Base-by-base conservation (phyloP, 2,113 vertebrate genomes). In the Craseonycteris thonglongyai region DNA sequence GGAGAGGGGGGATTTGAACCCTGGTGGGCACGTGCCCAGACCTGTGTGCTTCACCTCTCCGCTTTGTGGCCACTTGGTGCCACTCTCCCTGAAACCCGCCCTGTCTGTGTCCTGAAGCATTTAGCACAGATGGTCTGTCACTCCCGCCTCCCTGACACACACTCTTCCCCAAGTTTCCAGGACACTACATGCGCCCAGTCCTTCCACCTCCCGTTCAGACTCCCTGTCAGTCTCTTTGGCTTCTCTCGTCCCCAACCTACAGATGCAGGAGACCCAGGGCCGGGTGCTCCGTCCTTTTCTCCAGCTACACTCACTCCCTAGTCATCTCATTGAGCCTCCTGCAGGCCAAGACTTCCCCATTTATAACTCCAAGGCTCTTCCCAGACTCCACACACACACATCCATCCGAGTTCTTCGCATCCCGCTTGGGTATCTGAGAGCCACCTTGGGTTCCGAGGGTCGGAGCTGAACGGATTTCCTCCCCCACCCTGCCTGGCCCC, bases 111-210 rank as follows among this genome's bases (percentile, higher is more conserved):
- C 49, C 58, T 51, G 26, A 38, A 30, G 33, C 42, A 8, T 26
- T n/a, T 4, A 26, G 10, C 13, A 8, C 5, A 2, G 68, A 0
- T 26, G 28, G 10, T 15, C n/a, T n/a, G n/a, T n/a, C 33, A 16
- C 42, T 42, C 21, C 11, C n/a, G 45, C 14, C 49, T 68, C 30
- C 81, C 33, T 21, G 40, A 5, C 40, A 15, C 7, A 19, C 7
- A 35, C 13, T 69, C 65, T 65, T 65, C 71, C 40, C 19, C 15
- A 2, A 18, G 19, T 22, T 81, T 51, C 68, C 0, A 7, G 13
- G 75, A 30, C 33, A 47, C 56, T 24, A 16, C 0, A 0, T 35
- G n/a, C 1, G 15, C 59, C 22, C 3, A 0, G n/a, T 38, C 47
- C n/a, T 22, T n/a, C 7, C 4, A 8, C 35, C 19, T 79, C 33